These are phyloP conservation scores for Cassiopea andromeda DNA, from an alignment of 30 jellyfish, hydroid and myxozoan species.

Conservation along the genomic window DNA sequence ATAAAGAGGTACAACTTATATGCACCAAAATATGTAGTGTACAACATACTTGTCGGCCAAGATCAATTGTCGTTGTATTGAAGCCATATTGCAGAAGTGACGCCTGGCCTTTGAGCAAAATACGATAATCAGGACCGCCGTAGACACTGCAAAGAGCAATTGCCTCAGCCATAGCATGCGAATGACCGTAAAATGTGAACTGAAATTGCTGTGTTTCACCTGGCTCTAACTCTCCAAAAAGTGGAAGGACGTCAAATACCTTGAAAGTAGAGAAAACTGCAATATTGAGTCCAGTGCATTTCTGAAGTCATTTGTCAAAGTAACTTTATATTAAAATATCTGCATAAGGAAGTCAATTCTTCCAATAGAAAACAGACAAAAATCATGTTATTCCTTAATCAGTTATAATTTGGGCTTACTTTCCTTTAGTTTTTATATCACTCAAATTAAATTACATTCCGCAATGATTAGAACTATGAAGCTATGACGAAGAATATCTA, in stretches of 20 bases:
- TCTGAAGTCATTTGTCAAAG: too few relatives aligned
- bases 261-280: not conserved
- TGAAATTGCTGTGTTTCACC: slow-evolving; percentile 93
- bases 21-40: not conserved
- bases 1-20: too few relatives aligned
- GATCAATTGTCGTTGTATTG: slow-evolving; percentile 56
- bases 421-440: too few relatives aligned
- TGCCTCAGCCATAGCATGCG: slow-evolving; percentile 88
- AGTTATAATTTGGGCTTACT: too few relatives aligned
- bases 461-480: too few relatives aligned
- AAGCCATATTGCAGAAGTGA: slow-evolving; percentile 80
- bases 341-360: too few relatives aligned
- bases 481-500: too few relatives aligned
- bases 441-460: too few relatives aligned
- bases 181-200: slow-evolving; percentile 94
- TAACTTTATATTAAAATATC: too few relatives aligned
- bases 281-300: too few relatives aligned
- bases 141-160: slow-evolving; percentile 89
- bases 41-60: slow-evolving; percentile 87
- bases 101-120: slow-evolving; percentile 90
- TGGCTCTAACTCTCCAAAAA: slow-evolving; percentile 88
- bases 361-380: too few relatives aligned
- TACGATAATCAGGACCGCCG: slow-evolving; percentile 96
- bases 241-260: slow-evolving; percentile 96
- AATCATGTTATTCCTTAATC: too few relatives aligned